phyloP scores from a whole-genome alignment of 2,113 vertebrate species.

The Lasiurus borealis region DNA sequence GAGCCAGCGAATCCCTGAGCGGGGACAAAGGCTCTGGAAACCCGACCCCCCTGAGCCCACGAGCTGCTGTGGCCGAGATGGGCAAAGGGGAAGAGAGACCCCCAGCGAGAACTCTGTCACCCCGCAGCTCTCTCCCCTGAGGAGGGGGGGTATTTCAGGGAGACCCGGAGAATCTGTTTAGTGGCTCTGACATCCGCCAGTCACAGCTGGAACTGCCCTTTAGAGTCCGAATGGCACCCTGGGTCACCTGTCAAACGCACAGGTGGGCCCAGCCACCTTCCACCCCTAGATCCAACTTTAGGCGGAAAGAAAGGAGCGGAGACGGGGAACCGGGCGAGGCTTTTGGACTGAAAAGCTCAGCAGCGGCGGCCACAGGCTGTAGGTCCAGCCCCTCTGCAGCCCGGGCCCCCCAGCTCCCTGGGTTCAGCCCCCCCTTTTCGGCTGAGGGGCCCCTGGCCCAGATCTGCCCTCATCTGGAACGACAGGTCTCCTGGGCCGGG shows the following conservation, averaged over 20 bases:
- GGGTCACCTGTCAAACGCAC: constrained; percentile 3
- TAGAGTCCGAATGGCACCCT: not conserved
- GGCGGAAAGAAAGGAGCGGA: not conserved
- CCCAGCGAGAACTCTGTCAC: not conserved
- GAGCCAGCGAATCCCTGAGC: not conserved
- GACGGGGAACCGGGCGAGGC: not conserved
- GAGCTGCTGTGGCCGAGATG: not conserved
- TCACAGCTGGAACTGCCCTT: not conserved
- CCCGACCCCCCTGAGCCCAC: not conserved
- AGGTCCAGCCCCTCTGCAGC: not conserved
- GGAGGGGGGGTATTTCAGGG: not conserved
- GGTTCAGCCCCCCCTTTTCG: not conserved
- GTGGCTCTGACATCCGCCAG: constrained; percentile 11
- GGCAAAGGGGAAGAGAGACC: not conserved
- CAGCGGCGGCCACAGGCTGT: not conserved
- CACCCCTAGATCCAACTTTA: not conserved
- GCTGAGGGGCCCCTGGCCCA: not conserved
- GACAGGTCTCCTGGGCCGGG: not conserved
- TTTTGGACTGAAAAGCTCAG: not conserved
- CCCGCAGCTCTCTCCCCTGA: not conserved
- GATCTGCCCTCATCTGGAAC: not conserved
- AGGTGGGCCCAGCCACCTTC: not conserved
- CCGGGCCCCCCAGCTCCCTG: not conserved
- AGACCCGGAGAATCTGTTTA: not conserved
- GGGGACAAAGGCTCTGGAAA: not conserved